These are phyloP conservation scores for Malaclemys terrapin DNA, from an alignment of 2,113 vertebrate species.

Conservation along the genomic window DNA sequence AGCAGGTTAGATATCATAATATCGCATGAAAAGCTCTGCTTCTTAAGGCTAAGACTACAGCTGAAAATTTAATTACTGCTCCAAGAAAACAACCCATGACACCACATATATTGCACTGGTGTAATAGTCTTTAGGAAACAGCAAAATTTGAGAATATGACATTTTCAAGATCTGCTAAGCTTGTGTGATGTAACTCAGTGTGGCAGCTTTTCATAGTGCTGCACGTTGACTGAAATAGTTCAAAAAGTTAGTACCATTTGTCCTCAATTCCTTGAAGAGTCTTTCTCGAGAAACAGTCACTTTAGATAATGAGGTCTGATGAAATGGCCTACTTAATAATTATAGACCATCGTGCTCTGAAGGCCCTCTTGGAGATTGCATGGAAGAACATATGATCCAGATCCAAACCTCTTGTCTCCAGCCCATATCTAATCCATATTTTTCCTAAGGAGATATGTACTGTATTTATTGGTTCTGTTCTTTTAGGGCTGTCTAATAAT, in stretches of 20 bases:
- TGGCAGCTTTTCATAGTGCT: neutral
- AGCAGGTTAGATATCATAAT: neutral
- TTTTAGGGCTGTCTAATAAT: neutral
- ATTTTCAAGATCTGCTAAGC: neutral
- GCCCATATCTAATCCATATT: neutral
- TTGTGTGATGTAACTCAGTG: neutral
- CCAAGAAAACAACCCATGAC: neutral
- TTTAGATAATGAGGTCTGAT: neutral
- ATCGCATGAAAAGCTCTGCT: neutral
- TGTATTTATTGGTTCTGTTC: neutral
- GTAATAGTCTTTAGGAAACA: neutral
- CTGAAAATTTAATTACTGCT: neutral
- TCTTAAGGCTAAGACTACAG: neutral
- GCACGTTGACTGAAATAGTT: accelerated
- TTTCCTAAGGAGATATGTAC: neutral
- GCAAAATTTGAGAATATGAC: neutral
- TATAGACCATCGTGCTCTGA: neutral
- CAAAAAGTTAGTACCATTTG: neutral
- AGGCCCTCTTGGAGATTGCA: neutral
- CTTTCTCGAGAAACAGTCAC: constrained; percentile 20
- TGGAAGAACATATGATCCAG: neutral
- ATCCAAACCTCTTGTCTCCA: neutral
- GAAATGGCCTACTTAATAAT: constrained; percentile 16
- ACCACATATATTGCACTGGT: neutral
- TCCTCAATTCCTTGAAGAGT: neutral